Evolutionary conservation across 2,888 invertebrate genomes (phyloP), one percentile per base, ranked within the genome.

Genomic region (Poecilus cupreus): DNA sequence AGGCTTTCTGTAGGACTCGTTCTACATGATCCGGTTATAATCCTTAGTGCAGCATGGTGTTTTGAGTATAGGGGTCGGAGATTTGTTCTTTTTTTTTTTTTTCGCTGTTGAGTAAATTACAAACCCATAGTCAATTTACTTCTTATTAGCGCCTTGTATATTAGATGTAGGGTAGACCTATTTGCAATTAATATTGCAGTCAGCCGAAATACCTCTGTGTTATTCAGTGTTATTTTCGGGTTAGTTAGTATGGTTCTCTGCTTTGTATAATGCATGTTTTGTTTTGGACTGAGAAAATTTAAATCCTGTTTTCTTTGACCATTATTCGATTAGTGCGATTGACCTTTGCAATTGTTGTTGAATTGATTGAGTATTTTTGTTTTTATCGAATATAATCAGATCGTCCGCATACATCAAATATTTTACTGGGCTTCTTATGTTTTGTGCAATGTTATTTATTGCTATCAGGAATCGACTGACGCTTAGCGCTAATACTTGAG

Each of bases 1-100:
- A 74, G 74, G 39, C 74, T 74, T 46, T 37, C 18, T 16, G 46
- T 74, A 13, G 74, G 74, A 39, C 37, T 74, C 3, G 74, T 43
- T 37, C 74, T 37, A 11, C n/a, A 18, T 11, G 74, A 43, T 20
- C 46, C 74, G 2, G 20, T 13, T 37, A 39, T 39, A 3, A 74
- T 37, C 16, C 74, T 37, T 11, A 54, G 54, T 54, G 54, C 54
- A 54, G 54, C 18, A 54, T 54, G 54, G 54, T 54, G 54, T 54
- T 18, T 54, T 22, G 54, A 16, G 54, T 54, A 5, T 18, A 54
- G 10, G 2, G 54, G 54, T 54, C 54, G 54, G 4, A 74, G 74
- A n/a, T 18, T 20, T 13, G 39, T 43, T 43, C 10, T 20, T 11
- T 20, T 18, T 20, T 13, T 4, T 43, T 43, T 26, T 20, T 11